These are phyloP conservation scores for Pantala flavescens DNA, from an alignment of 1,140 invertebrate species.

Conservation along the genomic window DNA sequence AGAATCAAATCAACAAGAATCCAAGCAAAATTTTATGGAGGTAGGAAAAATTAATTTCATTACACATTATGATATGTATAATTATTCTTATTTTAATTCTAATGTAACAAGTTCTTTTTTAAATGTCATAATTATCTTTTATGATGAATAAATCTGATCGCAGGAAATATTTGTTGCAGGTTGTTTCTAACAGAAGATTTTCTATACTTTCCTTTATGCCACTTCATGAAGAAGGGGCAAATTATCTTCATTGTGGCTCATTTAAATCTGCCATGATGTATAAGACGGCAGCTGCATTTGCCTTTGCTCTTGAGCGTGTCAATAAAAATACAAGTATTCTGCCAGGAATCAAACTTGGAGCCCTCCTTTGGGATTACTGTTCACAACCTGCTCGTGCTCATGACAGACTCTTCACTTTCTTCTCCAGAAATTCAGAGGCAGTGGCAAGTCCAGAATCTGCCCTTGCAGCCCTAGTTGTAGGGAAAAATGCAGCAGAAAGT, in stretches of 20 bases:
- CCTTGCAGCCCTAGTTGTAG: too few relatives aligned
- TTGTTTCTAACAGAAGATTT: conserved; percentile 25
- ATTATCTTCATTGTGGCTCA: conserved; percentile 27
- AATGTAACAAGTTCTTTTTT: not conserved
- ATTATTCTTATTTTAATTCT: not conserved
- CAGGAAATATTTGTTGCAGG: conserved; percentile 19
- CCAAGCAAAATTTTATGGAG: conserved; percentile 11
- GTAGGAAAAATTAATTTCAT: not conserved
- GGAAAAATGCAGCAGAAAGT: too few relatives aligned
- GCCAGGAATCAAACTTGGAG: too few relatives aligned
- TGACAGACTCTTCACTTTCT: too few relatives aligned
- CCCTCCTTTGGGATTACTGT: too few relatives aligned
- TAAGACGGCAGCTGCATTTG: conserved; percentile 26
- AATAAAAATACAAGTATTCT: conserved; percentile 22
- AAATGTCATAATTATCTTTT: not conserved
- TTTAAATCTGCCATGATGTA: conserved; percentile 24
- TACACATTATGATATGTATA: too few relatives aligned
- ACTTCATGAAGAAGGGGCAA: conserved; percentile 24
- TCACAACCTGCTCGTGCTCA: too few relatives aligned
- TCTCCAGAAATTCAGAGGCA: too few relatives aligned
- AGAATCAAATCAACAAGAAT: too few relatives aligned
- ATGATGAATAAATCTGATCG: not conserved
- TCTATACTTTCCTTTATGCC: conserved; percentile 27
- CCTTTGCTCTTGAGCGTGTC: conserved; percentile 27
- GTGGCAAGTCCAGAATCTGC: too few relatives aligned